Evolutionary conservation across 2,888 invertebrate genomes (phyloP), one percentile per base, ranked within the genome.

Genomic region (Lithosia quadra): DNA sequence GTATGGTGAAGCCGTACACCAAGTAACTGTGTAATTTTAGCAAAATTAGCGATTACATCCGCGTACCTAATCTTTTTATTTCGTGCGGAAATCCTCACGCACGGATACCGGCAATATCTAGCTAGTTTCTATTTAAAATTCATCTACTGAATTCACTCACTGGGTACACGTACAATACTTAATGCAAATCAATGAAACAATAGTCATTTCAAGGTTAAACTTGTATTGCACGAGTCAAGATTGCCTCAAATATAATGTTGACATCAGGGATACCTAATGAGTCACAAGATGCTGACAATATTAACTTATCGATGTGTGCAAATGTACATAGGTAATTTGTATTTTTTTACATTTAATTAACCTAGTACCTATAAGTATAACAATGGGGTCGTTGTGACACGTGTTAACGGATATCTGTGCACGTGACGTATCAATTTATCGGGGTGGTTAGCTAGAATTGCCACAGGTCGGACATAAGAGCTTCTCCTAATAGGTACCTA

Each of bases 191-290:
- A 67, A 66, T 75, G 69, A 71, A 69, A 70, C 73, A 76, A 79
- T 68, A 56, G 22, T 53, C 43, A 33, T 70, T 72, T 73, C 79
- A 84, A 82, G 79, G 81, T 65, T 71, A 75, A 57, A 56, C 18
- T 43, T 60, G 65, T 62, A 62, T 61, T 65, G 61, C 69, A 74
- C 74, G 76, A 83, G 56, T 75, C 74, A 75, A 71, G 49, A 73
- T 70, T 73, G 68, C 65, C 75, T 76, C 70, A 75, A 75, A 77
- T 75, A 79, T 39, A 60, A 56, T 11, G 57, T 75, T 83, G 77
- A 81, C 80, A 78, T 77, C 74, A 79, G 74, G 74, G 75, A 81
- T n/a, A n/a, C n/a, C n/a, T 79, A 79, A 82, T 76, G 67, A 55
- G 64, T 57, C 63, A 66, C 57, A 61, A 70, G 57, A 36, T 63